Evolutionary conservation across 2,888 invertebrate genomes (phyloP), one percentile per base, ranked within the genome.

Genomic region (Clivina fossor): DNA sequence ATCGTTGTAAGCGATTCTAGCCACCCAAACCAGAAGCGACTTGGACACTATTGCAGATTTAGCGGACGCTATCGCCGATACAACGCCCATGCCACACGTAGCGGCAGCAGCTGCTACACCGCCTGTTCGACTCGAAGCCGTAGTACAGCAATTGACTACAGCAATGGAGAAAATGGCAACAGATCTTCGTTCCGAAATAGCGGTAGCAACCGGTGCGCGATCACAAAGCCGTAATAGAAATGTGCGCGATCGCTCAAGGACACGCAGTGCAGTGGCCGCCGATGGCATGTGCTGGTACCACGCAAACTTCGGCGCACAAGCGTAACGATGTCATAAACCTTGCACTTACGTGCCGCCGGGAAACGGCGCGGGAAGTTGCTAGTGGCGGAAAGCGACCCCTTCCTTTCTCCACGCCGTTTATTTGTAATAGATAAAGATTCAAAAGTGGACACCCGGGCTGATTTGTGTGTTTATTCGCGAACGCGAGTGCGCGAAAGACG

Each of bases 1-100:
- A 4, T 13, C 43, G 3, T 43, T 49, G 4, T 43, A 56, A 16
- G 44, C 49, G 1, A 58, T 56, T 35, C 35, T 55, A 5, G 58
- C 49, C 9, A 43, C 37, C 2, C 50, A 55, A 19, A 9, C 24
- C 3, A 13, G 41, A 8, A 16, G 20, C 11, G n/a, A 22, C 18
- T 41, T 48, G 7, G 33, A 53, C 26, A 38, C 40, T 3, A n/a
- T 58, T 16, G 19, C 46, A 4, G 18, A 32, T 7, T 20, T 38
- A 18, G 54, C 41, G 11, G 51, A 57, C 13, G 26, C 26, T n/a
- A 15, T 19, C 8, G 8, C 19, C 11, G 15, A 18, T n/a, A n/a
- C 15, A 38, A 38, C 40, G 35, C 24, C 1, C 8, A 18, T 15
- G 4, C 43, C 26, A 15, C 15, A 9, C 13, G 16, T 1, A 20